phyloP scores from a whole-genome alignment of 1,140 invertebrate species.

The Gonatopus flavifemur region DNA sequence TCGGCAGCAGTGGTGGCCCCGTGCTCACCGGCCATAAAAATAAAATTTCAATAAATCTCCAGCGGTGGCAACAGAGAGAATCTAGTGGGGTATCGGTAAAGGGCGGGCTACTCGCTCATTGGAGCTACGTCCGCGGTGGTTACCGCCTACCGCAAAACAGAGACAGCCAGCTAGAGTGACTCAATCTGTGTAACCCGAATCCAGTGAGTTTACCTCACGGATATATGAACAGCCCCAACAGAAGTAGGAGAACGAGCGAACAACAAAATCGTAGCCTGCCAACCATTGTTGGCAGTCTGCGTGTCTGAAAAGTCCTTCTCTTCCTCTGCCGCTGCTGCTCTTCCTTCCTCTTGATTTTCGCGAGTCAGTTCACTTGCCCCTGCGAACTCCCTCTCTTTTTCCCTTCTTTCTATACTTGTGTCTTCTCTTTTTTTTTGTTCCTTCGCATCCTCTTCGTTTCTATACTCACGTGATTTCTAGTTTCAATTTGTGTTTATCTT shows the following conservation, averaged over 20 bases:
- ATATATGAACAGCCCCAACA: conserved; percentile 33
- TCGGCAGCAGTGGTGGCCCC: conserved; percentile 16
- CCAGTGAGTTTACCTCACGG: conserved; percentile 37
- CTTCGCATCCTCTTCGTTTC: too few relatives aligned
- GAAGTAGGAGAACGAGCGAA: too few relatives aligned
- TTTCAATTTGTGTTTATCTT: too few relatives aligned
- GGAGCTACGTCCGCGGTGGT: conserved; percentile 36
- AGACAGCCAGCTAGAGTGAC: conserved; percentile 31
- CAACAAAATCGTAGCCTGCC: conserved; percentile 22
- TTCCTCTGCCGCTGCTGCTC: conserved; percentile 10
- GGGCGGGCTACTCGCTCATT: conserved; percentile 50
- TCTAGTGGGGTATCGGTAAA: conserved; percentile 44
- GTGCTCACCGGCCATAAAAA: conserved; percentile 56
- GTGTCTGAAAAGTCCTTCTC: conserved; percentile 12
- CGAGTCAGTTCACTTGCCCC: not conserved
- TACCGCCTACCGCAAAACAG: conserved; percentile 50
- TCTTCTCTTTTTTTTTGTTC: not conserved
- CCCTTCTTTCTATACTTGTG: not conserved
- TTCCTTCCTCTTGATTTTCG: not conserved
- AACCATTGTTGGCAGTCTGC: conserved; percentile 17
- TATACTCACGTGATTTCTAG: not conserved
- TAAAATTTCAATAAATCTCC: conserved; percentile 62
- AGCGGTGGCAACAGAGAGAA: conserved; percentile 29
- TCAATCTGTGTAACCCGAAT: conserved; percentile 35
- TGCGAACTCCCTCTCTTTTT: not conserved